Conservation (phyloP, 2,888 invertebrate species). For the Rambutsinella grinnellia region DNA sequence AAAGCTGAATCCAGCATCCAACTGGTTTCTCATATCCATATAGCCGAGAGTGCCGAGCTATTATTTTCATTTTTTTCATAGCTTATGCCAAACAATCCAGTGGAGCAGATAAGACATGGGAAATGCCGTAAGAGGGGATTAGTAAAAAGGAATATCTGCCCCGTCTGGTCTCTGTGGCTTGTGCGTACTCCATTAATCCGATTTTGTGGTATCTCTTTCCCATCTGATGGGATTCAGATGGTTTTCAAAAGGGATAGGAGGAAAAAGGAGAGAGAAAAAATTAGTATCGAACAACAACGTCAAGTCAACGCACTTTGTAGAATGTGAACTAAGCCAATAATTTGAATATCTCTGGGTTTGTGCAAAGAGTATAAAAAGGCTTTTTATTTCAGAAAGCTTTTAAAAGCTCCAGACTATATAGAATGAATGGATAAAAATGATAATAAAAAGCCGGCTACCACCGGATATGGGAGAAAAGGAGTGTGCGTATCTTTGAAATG, state of each 20-base stretch:
- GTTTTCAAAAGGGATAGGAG: conserved; percentile 52
- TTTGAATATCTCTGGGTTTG: neutral
- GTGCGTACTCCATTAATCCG: conserved; percentile 65
- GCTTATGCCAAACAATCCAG: too few relatives aligned
- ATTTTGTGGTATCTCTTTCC: conserved; percentile 65
- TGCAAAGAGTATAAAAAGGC: too few relatives aligned
- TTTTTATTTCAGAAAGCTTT: too few relatives aligned
- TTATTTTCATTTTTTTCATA: too few relatives aligned
- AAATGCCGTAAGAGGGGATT: too few relatives aligned
- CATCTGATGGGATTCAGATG: conserved; percentile 64
- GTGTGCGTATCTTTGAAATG: neutral
- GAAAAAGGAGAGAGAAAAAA: conserved; percentile 19
- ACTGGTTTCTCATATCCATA: too few relatives aligned
- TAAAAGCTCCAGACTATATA: neutral
- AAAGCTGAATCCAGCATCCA: too few relatives aligned
- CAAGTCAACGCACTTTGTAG: neutral
- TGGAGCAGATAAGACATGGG: too few relatives aligned
- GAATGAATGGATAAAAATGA: neutral
- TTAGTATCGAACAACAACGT: conserved; percentile 3
- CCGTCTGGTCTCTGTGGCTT: too few relatives aligned
- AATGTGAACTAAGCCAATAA: neutral
- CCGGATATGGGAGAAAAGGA: conserved; percentile 18
- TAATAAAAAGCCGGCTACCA: conserved; percentile 18
- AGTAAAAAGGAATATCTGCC: too few relatives aligned
- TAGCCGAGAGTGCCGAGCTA: too few relatives aligned